Evolutionary conservation across 2,888 invertebrate genomes (phyloP), one percentile per base, ranked within the genome.

Genomic region (Euzetes globulus): DNA sequence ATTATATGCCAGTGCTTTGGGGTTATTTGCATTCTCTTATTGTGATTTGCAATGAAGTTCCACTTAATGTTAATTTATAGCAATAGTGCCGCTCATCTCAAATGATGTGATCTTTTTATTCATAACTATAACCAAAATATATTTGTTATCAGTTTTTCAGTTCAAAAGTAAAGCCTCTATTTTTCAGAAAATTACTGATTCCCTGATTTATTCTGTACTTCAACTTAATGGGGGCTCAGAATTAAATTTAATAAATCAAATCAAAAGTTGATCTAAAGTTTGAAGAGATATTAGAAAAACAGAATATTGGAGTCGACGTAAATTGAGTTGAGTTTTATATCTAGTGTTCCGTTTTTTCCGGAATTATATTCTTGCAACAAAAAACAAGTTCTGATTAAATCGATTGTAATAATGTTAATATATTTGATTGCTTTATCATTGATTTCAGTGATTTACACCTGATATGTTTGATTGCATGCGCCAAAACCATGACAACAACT

Each of bases 401-500:
- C 27, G 68, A 68, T 68, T 68, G 68, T 41, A 68, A 68, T 68
- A 63, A 41, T 60, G 33, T 33, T 60, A 60, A 60, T 60, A 60
- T 5, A 29, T 22, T 68, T 41, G 37, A 68, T 37, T 68, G 22
- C 68, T 41, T 37, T 68, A 68, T 68, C 41, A 68, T 29, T 68
- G 68, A 41, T 17, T 68, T 45, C 22, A 45, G n/a, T 68, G 68
- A 68, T 68, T 68, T 68, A 68, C 68, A 68, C 68, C 68, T 68
- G 37, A 68, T 41, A 68, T 22, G 5, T 33, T 1, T 15, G 25
- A 33, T 29, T 63, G 63, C 63, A 63, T 68, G 68, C 68, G 68
- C 68, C 68, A 68, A 41, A 1, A 68, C 68, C 68, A 68, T 68
- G 68, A 45, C 68, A 68, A 68, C 68, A 63, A n/a, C 41, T 41